phyloP scores from a whole-genome alignment of 2,797 vertebrate genomes.

The Meriones psammophilus region DNA sequence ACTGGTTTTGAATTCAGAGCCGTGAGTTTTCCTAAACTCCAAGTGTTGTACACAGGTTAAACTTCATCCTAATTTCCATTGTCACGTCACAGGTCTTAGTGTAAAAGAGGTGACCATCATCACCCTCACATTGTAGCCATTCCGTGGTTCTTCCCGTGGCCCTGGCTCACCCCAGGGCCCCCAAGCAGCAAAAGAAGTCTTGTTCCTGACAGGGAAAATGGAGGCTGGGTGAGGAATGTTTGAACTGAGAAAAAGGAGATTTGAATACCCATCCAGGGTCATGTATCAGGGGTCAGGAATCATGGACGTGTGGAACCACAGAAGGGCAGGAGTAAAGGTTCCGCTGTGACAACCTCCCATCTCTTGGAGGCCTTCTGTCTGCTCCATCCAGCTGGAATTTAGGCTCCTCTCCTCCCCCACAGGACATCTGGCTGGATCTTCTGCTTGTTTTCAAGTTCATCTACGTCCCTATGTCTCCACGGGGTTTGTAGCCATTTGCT shows the following conservation, averaged over 20 bases:
- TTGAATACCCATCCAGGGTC: background rate
- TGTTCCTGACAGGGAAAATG: background rate
- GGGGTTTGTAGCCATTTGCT: background rate
- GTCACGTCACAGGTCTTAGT: background rate
- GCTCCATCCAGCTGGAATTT: background rate
- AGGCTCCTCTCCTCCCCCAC: no score
- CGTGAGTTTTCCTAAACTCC: background rate
- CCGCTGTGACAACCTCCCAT: background rate
- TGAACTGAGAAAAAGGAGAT: slow-evolving; percentile 44
- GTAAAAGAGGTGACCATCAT: background rate
- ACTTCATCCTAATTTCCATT: background rate
- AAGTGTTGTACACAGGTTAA: background rate
- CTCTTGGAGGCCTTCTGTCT: background rate
- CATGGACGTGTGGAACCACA: background rate
- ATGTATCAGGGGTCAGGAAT: background rate
- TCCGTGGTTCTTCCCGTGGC: background rate
- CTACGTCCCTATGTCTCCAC: background rate
- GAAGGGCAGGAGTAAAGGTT: background rate
- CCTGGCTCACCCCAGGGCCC: background rate
- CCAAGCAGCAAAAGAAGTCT: background rate
- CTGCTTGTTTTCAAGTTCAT: background rate
- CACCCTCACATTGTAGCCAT: no score
- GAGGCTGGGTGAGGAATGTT: background rate
- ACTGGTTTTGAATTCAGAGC: background rate
- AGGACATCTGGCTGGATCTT: background rate